Conservation (phyloP, 2,113 vertebrate species). For the Fregata magnificens region DNA sequence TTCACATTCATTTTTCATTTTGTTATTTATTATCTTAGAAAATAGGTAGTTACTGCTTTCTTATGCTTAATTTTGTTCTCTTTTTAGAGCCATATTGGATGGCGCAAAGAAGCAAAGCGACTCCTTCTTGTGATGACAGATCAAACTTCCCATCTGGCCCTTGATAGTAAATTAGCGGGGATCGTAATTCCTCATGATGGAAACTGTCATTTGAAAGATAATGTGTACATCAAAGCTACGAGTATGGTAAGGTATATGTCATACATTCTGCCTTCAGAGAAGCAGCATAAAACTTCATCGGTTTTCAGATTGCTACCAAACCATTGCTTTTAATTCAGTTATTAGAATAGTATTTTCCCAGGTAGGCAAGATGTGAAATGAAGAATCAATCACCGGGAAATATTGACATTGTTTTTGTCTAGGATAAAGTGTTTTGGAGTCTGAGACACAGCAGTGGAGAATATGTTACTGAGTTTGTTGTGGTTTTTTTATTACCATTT, state of each 20-base stretch:
- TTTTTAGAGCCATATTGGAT: constrained; percentile 87
- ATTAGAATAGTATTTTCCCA: neutral
- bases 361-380: neutral
- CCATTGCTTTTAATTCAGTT: neutral
- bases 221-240: constrained; percentile 86
- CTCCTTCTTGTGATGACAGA: constrained; percentile 96
- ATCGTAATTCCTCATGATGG: constrained; percentile 94
- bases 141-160: constrained; percentile 94
- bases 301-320: neutral
- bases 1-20: neutral
- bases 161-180: constrained; percentile 94
- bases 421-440: neutral
- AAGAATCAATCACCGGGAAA: neutral
- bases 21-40: neutral
- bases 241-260: constrained; percentile 86
- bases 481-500: neutral
- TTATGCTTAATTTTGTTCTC: constrained; percentile 27
- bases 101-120: constrained; percentile 91
- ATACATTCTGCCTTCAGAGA: neutral
- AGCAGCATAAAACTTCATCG: neutral
- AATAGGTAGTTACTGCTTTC: neutral
- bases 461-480: neutral
- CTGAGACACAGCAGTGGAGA: neutral
- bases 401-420: neutral
- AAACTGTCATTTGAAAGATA: constrained; percentile 91